Percentiles rank a stretch among this genome's conserved stretches.
Evolutionary conservation across 2,797 vertebrate species (phyloP).

Genomic region (Rhinophrynus dorsalis): DNA sequence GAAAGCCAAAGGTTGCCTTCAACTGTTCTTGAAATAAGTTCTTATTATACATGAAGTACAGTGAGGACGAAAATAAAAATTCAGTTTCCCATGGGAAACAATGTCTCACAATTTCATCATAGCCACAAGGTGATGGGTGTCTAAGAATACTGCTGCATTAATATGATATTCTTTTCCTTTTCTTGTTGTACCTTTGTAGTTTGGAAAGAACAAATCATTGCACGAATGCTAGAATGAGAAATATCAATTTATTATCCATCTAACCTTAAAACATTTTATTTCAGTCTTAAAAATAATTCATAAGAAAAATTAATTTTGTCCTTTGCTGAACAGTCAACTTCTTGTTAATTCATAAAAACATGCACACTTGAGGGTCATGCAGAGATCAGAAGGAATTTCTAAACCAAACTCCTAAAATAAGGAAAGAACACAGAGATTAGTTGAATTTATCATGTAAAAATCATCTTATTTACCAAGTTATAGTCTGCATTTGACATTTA

Average conservation of each 20-base stretch:
- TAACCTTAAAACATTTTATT: background rate
- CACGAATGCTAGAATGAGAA: background rate
- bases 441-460: background rate
- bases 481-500: no score
- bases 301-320: background rate
- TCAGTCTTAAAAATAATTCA: background rate
- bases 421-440: background rate
- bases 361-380: background rate
- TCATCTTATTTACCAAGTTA: background rate
- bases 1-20: no score
- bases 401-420: background rate
- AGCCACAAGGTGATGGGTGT: background rate
- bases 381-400: constrained; percentile 4
- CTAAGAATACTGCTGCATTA: background rate
- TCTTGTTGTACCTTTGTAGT: background rate
- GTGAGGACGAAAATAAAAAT: no score
- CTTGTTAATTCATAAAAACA: background rate
- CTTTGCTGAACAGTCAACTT: background rate
- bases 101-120: no score
- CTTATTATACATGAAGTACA: no score
- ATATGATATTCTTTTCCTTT: background rate
- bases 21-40: no score
- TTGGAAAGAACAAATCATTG: background rate
- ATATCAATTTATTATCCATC: constrained; percentile 2
- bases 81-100: no score